Evolutionary conservation across 2,797 vertebrate genomes (phyloP).

Genomic region (Rhodeus uyekii): DNA sequence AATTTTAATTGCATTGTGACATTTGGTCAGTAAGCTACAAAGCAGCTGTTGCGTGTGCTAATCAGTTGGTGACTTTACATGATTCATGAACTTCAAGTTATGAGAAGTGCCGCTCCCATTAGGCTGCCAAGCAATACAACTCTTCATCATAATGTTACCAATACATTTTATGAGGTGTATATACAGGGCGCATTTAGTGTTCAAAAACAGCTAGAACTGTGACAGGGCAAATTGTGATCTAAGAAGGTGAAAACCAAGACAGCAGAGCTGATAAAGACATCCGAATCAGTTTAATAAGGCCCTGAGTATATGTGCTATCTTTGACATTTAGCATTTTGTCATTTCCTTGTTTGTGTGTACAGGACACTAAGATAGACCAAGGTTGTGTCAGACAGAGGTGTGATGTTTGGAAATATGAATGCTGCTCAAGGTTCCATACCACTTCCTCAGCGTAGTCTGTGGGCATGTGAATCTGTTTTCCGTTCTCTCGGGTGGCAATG

Average conservation of each 20-base stretch:
- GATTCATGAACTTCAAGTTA: background rate
- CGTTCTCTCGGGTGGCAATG: conserved; percentile 81
- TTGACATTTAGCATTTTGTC: background rate
- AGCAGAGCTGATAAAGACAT: background rate
- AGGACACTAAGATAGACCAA: background rate
- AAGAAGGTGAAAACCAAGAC: background rate
- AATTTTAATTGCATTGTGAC: background rate
- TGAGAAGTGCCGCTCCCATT: background rate
- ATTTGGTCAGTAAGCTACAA: background rate
- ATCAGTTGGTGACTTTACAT: background rate
- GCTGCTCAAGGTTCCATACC: conserved; percentile 61
- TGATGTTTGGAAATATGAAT: background rate
- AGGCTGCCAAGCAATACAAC: background rate
- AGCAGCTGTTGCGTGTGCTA: background rate
- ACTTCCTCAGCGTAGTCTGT: conserved; percentile 95
- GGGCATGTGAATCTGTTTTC: conserved; percentile 96
- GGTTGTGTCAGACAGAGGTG: background rate
- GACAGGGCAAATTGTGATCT: background rate
- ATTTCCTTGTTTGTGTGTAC: background rate
- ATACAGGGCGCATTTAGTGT: background rate
- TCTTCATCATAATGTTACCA: background rate
- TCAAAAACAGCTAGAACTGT: background rate
- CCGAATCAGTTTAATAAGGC: background rate
- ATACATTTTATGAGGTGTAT: background rate
- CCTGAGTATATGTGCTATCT: background rate